Conservation (phyloP, 2,113 vertebrate genomes). For the Cebidichthys violaceus region DNA sequence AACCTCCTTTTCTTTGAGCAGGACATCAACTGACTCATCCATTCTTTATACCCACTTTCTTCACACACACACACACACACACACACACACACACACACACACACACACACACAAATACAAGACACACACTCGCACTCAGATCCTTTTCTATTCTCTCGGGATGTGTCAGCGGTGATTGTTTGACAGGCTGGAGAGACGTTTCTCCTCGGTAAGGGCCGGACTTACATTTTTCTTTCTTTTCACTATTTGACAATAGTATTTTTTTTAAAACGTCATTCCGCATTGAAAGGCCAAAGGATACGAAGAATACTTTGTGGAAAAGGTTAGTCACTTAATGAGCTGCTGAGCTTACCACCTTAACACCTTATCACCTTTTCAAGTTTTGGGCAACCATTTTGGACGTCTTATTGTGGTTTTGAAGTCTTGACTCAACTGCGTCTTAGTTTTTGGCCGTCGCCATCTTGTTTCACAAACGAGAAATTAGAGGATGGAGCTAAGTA, state of each 20-base stretch:
- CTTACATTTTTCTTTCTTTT: not conserved
- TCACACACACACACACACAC: not conserved
- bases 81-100: not conserved
- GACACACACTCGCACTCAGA: constrained; percentile 10
- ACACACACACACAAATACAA: not conserved
- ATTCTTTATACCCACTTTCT: constrained; percentile 5
- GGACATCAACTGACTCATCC: constrained; percentile 41
- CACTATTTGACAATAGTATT: not conserved
- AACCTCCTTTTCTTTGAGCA: constrained; percentile 23
- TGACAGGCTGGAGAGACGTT: constrained; percentile 15
- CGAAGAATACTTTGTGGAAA: not conserved
- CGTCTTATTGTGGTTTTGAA: too few relatives aligned
- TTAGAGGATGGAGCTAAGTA: too few relatives aligned
- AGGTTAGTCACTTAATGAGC: not conserved
- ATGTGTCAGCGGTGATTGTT: constrained; percentile 6
- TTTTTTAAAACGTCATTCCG: not conserved
- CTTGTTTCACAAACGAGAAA: too few relatives aligned
- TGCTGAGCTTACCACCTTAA: too few relatives aligned
- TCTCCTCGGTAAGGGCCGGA: not conserved
- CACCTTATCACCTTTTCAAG: too few relatives aligned
- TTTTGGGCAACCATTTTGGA: too few relatives aligned
- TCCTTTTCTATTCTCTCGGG: not conserved
- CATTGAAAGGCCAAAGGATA: not conserved
- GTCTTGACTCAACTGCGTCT: too few relatives aligned
- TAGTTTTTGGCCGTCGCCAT: too few relatives aligned